Conservation (phyloP, 1,140 invertebrate genomes). For the Habropoda laboriosa region DNA sequence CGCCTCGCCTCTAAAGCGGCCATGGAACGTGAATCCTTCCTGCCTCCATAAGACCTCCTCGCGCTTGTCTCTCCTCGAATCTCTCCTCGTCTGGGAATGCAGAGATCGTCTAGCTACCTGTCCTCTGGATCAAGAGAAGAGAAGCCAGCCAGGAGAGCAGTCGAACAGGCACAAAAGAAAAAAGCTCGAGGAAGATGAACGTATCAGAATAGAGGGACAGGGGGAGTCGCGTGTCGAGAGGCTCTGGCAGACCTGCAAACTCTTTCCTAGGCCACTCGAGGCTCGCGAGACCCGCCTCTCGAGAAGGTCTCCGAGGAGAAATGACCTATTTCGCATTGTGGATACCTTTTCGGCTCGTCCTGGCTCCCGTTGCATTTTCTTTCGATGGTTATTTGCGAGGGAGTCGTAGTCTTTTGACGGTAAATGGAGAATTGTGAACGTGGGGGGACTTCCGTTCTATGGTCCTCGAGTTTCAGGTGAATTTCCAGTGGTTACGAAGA, state of each 20-base stretch:
- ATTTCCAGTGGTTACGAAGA: no score
- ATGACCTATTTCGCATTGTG: slow-evolving; percentile 35
- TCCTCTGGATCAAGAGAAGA: slow-evolving; percentile 10
- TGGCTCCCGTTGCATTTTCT: no score
- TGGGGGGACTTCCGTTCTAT: no score
- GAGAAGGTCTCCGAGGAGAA: not conserved
- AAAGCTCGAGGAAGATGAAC: not conserved
- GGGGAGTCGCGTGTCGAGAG: slow-evolving; percentile 20
- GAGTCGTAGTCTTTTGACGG: no score
- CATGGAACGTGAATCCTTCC: not conserved
- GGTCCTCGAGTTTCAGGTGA: no score
- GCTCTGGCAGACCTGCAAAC: slow-evolving; percentile 15
- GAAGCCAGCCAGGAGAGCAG: not conserved
- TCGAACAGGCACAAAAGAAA: not conserved
- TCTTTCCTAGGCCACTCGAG: slow-evolving; percentile 7
- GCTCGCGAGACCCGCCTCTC: not conserved
- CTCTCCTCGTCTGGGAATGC: slow-evolving; percentile 5
- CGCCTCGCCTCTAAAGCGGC: not conserved
- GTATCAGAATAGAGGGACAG: not conserved
- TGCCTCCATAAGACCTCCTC: not conserved
- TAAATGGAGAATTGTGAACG: no score
- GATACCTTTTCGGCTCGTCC: slow-evolving; percentile 10
- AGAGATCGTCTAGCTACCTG: not conserved
- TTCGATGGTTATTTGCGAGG: no score
- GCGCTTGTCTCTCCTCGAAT: not conserved